Percentiles rank a stretch among this genome's conserved stretches.
phyloP scores from a whole-genome alignment of 2,797 vertebrate species.

The Pangasius mekongensis region DNA sequence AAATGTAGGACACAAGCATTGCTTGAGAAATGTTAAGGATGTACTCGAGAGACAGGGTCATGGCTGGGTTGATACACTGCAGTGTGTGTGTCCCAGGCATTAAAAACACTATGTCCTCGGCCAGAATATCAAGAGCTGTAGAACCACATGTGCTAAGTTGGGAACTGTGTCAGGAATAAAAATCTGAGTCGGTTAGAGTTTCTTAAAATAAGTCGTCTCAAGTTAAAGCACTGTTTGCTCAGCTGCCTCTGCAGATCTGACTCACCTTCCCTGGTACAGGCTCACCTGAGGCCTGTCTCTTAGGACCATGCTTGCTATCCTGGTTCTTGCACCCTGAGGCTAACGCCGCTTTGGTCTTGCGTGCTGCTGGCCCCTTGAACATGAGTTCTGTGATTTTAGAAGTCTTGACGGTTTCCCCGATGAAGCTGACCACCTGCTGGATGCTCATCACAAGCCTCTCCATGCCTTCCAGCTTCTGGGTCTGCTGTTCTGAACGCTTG shows the following conservation, averaged over 20 bases:
- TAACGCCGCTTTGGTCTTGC: constrained; percentile 60
- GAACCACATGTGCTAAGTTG: not conserved
- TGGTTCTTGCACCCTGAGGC: constrained; percentile 63
- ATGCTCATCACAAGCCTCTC: constrained; percentile 84
- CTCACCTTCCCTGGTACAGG: constrained; percentile 62
- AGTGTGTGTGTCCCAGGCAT: not conserved
- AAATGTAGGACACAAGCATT: not conserved
- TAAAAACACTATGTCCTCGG: not conserved
- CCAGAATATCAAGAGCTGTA: not conserved
- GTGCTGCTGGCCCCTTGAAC: constrained; percentile 73
- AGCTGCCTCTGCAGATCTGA: not conserved
- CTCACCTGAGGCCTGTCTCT: constrained; percentile 71
- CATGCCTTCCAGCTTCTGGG: constrained; percentile 85
- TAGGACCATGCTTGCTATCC: constrained; percentile 69
- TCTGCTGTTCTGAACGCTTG: constrained; percentile 82
- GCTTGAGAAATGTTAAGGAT: not conserved
- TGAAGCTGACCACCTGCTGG: constrained; percentile 84
- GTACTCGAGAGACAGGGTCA: not conserved
- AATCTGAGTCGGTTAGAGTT: not conserved
- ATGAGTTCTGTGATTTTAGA: constrained; percentile 78
- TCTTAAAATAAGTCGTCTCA: not conserved
- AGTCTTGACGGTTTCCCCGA: constrained; percentile 82
- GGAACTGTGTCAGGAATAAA: not conserved
- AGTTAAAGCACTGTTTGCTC: not conserved
- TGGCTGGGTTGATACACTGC: not conserved